Base-by-base conservation (phyloP, 2,888 invertebrate genomes). In the Pogonocherus hispidulus region DNA sequence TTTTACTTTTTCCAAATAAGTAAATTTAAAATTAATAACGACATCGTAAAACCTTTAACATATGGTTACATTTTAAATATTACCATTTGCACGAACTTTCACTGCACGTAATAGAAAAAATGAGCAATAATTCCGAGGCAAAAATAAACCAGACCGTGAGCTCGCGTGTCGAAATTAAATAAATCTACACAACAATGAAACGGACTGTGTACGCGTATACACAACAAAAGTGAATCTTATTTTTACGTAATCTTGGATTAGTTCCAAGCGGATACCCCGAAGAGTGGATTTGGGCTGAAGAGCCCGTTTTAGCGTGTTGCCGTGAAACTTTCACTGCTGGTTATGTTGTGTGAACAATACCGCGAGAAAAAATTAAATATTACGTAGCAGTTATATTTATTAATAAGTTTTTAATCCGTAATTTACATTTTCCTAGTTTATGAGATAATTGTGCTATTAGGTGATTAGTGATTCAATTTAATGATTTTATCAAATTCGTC, bases 161-260 rank as follows among this genome's bases (percentile, higher is more conserved):
- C 18, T 59, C 47, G 59, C 47, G 47, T 59, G 59, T 47, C 46
- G 59, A 47, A 59, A 32, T 47, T 27, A 59, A 59, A 47, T 59
- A 59, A 59, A 59, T 59, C 47, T 47, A 23, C 57, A 57, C 57
- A 57, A 57, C 57, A 57, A 57, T 57, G 41, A 41, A 56, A 46
- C 1, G 16, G n/a, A 22, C 23, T 57, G 46, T 22, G 27, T 41
- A n/a, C n/a, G n/a, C 41, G 46, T 44, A 32, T 41, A 47, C 32
- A 57, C 8, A 59, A 49, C 49, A 47, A 49, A 59, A 59, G 59
- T 47, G 59, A 59, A 49, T 59, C 59, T 59, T 27, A 49, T 49
- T 59, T 57, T 59, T 59, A 41, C 59, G 49, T 59, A 59, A 59
- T 59, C 47, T 59, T 32, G 49, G 59, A 27, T 49, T 49, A 49